Evolutionary conservation across 2,797 vertebrate species (phyloP), one percentile per base, ranked within the genome.

Genomic region (Muraenolepis orangiensis): DNA sequence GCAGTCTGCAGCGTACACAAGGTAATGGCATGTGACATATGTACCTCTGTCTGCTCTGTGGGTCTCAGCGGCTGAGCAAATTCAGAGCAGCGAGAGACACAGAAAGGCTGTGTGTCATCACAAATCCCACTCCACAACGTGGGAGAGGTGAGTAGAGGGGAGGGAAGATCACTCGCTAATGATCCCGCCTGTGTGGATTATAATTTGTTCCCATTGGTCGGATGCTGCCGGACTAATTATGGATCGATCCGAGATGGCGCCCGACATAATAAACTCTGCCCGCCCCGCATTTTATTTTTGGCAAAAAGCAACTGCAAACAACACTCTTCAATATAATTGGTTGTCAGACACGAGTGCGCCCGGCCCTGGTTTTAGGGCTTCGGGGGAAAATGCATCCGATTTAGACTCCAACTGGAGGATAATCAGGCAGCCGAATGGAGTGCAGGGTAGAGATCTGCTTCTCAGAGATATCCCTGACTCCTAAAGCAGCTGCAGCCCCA

Each of bases 351-450:
- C 23, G 51, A 23, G 20, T 57, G 51, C 13, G 20, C 6, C 57
- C 26, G 23, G 51, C 57, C 57, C 23, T 64, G 57, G n/a, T 23
- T 64, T 26, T 11, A 23, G 32, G 32, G 87, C 78, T 72, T 69
- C 81, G 85, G 87, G 82, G 79, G 87, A 87, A 89, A 87, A 87
- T 78, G 80, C 81, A 84, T 87, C 78, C 70, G 77, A 72, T 40
- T 78, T 69, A 85, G 71, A 74, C 77, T 74, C 86, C 77, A 72
- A 83, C 81, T 74, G 82, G 83, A 87, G 87, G 82, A 86, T 84
- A 70, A 84, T 82, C 86, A 73, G 72, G 76, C 66, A 66, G 68
- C 78, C 86, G 78, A 84, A 11, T 1, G 23, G n/a, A 26, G 57
- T 26, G 13, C 42, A 6, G 16, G 18, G 31, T 77, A 79, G 72